These are phyloP conservation scores for Pseudomugil gertrudae DNA, from an alignment of 2,797 vertebrate genomes.

Conservation along the genomic window DNA sequence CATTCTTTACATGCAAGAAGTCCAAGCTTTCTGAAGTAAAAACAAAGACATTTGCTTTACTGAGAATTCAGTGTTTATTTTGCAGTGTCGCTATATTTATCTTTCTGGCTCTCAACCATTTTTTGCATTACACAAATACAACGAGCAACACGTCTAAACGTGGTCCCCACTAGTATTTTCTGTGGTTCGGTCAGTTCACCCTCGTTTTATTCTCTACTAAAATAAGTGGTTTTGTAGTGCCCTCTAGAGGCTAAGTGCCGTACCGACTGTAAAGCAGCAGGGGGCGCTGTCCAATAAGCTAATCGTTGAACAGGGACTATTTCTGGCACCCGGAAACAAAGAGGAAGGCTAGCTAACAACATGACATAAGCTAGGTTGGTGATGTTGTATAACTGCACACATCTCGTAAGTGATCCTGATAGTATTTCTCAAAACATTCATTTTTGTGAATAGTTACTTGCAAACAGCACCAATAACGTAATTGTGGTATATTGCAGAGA, in stretches of 20 bases:
- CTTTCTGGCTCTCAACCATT: not conserved
- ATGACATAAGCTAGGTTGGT: constrained; percentile 31
- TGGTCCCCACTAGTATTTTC: not conserved
- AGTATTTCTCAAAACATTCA: not conserved
- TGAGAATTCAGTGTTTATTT: not conserved
- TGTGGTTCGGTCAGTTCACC: not conserved
- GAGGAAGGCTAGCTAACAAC: not conserved
- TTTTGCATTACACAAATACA: constrained; percentile 5
- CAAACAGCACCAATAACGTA: fast-evolving
- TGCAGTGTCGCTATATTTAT: not conserved
- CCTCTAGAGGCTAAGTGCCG: constrained; percentile 40
- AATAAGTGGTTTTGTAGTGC: constrained; percentile 39
- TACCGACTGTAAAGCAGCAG: constrained; percentile 26
- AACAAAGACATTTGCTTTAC: constrained; percentile 13
- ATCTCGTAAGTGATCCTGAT: constrained; percentile 56
- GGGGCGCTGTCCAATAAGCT: constrained; percentile 40
- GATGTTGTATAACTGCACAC: constrained; percentile 62
- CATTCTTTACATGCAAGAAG: constrained; percentile 28
- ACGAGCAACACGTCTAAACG: not conserved
- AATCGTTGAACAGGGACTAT: not conserved
- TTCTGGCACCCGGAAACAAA: constrained; percentile 49
- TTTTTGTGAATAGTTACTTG: not conserved
- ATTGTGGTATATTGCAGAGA: fast-evolving
- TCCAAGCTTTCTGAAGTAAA: constrained; percentile 6
- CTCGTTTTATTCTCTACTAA: not conserved